Percentiles rank a stretch among this genome's conserved stretches.
These are phyloP conservation scores for Bagarius yarrelli DNA, from an alignment of 2,113 vertebrate genomes.

Conservation along the genomic window DNA sequence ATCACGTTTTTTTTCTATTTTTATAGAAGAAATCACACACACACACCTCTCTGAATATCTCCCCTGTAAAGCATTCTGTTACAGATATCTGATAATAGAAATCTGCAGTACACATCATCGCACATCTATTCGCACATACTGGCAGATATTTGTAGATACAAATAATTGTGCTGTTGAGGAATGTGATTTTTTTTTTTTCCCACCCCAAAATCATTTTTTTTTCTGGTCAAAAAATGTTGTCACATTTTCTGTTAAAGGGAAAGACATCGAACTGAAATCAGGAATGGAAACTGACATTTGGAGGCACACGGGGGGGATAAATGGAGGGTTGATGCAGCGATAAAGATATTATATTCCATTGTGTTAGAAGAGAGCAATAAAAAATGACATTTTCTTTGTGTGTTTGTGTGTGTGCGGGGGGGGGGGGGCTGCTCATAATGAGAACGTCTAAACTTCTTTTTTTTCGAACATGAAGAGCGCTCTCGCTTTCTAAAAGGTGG, in stretches of 20 bases:
- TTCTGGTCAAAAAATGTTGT: not conserved
- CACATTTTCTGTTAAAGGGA: conserved; percentile 26
- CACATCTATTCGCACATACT: not conserved
- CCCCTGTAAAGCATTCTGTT: not conserved
- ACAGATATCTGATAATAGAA: not conserved
- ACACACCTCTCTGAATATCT: not conserved
- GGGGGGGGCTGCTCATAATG: conserved; percentile 57
- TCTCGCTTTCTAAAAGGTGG: conserved; percentile 66
- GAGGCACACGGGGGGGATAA: conserved; percentile 43
- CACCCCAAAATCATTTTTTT: not conserved
- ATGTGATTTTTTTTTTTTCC: not conserved
- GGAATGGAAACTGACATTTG: conserved; percentile 46
- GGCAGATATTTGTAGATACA: too few relatives aligned
- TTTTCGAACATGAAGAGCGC: conserved; percentile 61
- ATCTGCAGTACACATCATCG: not conserved
- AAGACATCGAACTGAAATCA: conserved; percentile 11
- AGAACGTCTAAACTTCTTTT: conserved; percentile 63
- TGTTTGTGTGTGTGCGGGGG: conserved; percentile 1
- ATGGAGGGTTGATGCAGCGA: conserved; percentile 35
- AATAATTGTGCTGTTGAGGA: not conserved
- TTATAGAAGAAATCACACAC: too few relatives aligned
- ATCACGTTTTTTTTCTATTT: too few relatives aligned
- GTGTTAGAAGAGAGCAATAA: conserved; percentile 42
- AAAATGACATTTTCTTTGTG: conserved; percentile 38
- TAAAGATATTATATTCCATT: conserved; percentile 45